Percentiles rank a stretch among this genome's conserved stretches.
These are phyloP conservation scores for Diploscapter pachys DNA, from an alignment of 1,140 invertebrate genomes.

Conservation along the genomic window DNA sequence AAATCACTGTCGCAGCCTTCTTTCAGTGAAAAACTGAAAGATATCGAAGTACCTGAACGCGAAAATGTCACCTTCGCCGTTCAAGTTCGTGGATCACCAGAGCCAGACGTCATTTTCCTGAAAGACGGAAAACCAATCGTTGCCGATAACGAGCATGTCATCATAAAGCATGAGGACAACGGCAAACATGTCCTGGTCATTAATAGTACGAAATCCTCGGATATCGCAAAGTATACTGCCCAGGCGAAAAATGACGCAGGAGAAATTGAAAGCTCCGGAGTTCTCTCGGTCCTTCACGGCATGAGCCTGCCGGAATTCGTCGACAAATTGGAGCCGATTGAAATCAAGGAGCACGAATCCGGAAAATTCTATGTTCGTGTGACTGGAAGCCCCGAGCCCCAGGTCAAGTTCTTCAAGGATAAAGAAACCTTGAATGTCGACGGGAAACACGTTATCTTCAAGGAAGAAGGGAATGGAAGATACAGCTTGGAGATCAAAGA, in stretches of 20 bases:
- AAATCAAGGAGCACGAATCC: conserved; percentile 42
- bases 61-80: conserved; percentile 44
- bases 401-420: conserved; percentile 82
- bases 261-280: conserved; percentile 58
- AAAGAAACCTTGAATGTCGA: conserved; percentile 70
- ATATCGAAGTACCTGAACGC: conserved; percentile 46
- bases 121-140: conserved; percentile 61
- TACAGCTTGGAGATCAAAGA: conserved; percentile 38
- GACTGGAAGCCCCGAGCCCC: conserved; percentile 70
- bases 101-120: conserved; percentile 59
- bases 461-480: conserved; percentile 59
- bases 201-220: conserved; percentile 40
- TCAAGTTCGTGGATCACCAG: conserved; percentile 63
- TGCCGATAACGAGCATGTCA: conserved; percentile 40
- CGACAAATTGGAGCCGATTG: conserved; percentile 54
- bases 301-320: conserved; percentile 37
- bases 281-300: conserved; percentile 41
- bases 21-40: conserved; percentile 56
- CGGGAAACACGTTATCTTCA: conserved; percentile 63
- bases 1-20: conserved; percentile 65
- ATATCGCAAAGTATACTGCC: conserved; percentile 47
- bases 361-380: conserved; percentile 60
- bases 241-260: conserved; percentile 64
- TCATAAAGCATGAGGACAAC: conserved; percentile 52
- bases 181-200: conserved; percentile 51